Base-by-base conservation (phyloP, 2,797 vertebrate species). In the Lophotriccus pileatus region DNA sequence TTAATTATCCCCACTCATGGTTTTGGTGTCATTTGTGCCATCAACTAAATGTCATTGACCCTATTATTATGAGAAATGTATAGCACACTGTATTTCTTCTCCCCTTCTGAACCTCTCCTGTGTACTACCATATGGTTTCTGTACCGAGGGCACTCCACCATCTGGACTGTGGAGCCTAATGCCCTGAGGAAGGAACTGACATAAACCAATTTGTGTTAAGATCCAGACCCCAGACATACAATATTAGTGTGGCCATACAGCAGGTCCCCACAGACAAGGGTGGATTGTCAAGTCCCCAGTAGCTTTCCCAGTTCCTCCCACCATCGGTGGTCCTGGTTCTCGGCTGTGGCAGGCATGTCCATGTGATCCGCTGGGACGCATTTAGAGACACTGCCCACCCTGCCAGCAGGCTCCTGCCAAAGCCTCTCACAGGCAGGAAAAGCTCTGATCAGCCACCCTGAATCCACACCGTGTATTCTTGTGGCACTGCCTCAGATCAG, bases 201-300 rank as follows among this genome's bases (percentile, higher is more conserved):
- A 96, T 95, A 94, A 98, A 97, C 94, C 95, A 98, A 96, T 97
- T 98, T 97, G 95, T 90, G 91, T 93, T 93, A 97, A 97, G 94
- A 96, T 77, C 69, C 91, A 95, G 96, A 97, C 34, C 83, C 63
- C 72, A 97, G 96, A 94, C 89, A 73, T 39, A 84, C 1, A 36
- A 86, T 87, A 74, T 63, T 89, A 94, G 56, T 66, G 63, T 60
- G 74, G 69, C 92, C 94, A 82, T 96, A 92, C 21, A 7, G 78
- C 93, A 87, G 63, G 64, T 81, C 92, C 52, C 75, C 82, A 83
- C 86, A 90, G 68, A 96, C 92, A 67, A 90, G 49, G 43, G 58
- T 83, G 89, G 90, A 87, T 90, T 93, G 93, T 81, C 28, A 64
- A 62, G 62, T 53, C 47, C 82, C 66, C 62, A 76, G 0, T 49